Base-by-base conservation (phyloP, 2,797 vertebrate genomes). In the Orestias chungarensis region DNA sequence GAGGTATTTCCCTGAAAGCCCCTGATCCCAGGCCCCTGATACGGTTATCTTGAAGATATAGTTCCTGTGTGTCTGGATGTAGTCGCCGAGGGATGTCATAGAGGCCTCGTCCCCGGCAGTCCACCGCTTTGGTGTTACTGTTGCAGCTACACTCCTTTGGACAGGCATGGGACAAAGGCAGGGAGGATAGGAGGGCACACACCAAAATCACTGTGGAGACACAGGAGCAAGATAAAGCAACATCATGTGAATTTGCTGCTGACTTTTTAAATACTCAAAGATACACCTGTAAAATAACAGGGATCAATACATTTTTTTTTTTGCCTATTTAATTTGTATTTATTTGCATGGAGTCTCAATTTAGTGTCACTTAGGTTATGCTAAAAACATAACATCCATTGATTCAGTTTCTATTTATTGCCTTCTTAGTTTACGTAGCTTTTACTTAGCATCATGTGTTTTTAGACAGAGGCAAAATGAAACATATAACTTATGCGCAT, bases 11-110 rank as follows among this genome's bases (percentile, higher is more conserved):
- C 67, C 90, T 90, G 86, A 99, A 98, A 35, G 95, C 94, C 64
- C 94, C 94, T 31, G 94, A 95, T 69, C 94, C 94, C 70, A 99
- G 92, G 65, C 94, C 94, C 76, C 93, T 91, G 86, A 99, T 97
- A 6, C 87, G 95, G 69, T 99, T 99, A 59, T 97, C 95, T 89
- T 98, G 97, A 64, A 99, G 81, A 87, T 95, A 93, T 1, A 99
- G 92, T 31, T 94, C 96, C 83, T 94, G 94, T 43, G 96, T 98
- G 86, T 96, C 95, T 8, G 94, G 85, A 71, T 96, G 95, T 46
- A 99, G 86, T 50, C 49, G 84, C 0, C 86, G 82, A 52, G 98
- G 98, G 81, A 99, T 92, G 76, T 97, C 95, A 11, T 94, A 95
- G 7, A 99, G 93, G 62, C 96, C 96, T 80, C 88, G 94, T 1